Evolutionary conservation across 1,140 invertebrate species (phyloP).

Genomic region (Drosophila bifasciata): DNA sequence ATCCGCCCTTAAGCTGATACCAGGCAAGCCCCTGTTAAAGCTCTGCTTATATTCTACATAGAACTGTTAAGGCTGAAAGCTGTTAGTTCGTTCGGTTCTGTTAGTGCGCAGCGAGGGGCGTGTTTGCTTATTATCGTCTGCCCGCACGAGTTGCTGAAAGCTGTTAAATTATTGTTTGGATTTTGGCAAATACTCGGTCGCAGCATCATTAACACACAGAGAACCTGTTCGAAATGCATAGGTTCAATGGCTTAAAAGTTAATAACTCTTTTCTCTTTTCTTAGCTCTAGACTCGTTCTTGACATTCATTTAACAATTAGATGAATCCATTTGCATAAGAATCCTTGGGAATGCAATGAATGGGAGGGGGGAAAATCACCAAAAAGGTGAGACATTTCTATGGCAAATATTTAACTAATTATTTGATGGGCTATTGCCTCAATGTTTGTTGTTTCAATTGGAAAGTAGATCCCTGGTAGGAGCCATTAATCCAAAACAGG

Average conservation of each 20-base stretch:
- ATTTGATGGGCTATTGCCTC: too few species aligned
- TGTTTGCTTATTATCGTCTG: slow-evolving; percentile 5
- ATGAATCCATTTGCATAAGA: slow-evolving; percentile 24
- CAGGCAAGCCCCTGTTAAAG: too few species aligned
- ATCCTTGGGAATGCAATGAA: slow-evolving; percentile 26
- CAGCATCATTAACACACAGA: too few species aligned
- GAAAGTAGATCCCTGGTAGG: too few species aligned
- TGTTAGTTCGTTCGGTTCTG: too few species aligned
- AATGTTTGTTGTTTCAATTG: too few species aligned
- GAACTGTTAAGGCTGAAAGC: too few species aligned
- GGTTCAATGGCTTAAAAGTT: slow-evolving; percentile 46
- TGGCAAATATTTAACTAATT: too few species aligned
- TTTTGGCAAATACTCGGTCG: slow-evolving; percentile 6
- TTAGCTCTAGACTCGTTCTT: slow-evolving; percentile 29
- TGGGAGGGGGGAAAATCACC: too few species aligned
- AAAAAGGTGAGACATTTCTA: too few species aligned
- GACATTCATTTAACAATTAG: slow-evolving; percentile 35
- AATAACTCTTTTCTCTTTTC: slow-evolving; percentile 34
- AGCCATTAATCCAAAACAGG: slow-evolving; percentile 36
- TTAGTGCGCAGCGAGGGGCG: neutral
- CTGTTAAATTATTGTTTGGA: slow-evolving; percentile 6
- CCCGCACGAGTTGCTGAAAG: slow-evolving; percentile 18
- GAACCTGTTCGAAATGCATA: slow-evolving; percentile 26
- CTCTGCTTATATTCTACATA: too few species aligned
- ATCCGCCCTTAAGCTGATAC: too few species aligned